These are phyloP conservation scores for Lepisosteus osseus DNA, from an alignment of 2,113 vertebrate species.

Conservation along the genomic window DNA sequence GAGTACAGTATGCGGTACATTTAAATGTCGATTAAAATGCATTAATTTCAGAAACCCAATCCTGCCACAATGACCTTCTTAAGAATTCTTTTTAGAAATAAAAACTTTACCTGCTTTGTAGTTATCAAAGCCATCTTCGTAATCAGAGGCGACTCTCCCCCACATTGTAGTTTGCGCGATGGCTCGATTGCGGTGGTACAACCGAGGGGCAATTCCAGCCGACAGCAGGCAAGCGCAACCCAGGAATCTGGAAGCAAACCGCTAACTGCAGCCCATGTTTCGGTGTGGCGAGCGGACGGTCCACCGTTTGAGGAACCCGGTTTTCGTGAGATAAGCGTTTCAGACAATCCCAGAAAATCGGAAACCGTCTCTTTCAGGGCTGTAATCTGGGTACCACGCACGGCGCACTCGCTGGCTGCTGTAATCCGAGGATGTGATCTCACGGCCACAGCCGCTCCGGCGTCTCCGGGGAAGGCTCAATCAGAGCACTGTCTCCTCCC, in stretches of 20 bases:
- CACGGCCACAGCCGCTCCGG: conserved; percentile 10
- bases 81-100: too few relatives aligned
- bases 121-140: conserved; percentile 41
- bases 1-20: too few relatives aligned
- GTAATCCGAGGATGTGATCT: conserved; percentile 40
- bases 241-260: conserved; percentile 25
- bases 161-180: conserved; percentile 41
- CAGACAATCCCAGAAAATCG: conserved; percentile 7
- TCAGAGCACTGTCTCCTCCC: conserved; percentile 31
- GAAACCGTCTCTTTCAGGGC: conserved; percentile 16
- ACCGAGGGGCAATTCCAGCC: conserved; percentile 3
- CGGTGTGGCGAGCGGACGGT: neutral
- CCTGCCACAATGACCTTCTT: too few relatives aligned
- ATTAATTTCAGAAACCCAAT: too few relatives aligned
- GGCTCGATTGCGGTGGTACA: conserved; percentile 1
- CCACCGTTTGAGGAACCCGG: neutral
- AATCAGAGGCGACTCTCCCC: conserved; percentile 38
- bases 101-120: conserved; percentile 42
- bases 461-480: conserved; percentile 18
- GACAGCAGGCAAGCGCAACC: conserved; percentile 13
- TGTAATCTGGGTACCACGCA: conserved; percentile 15
- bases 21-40: too few relatives aligned
- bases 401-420: conserved; percentile 26
- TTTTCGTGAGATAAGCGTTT: neutral
- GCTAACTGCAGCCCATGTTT: conserved; percentile 29